Evolutionary conservation across 2,113 vertebrate genomes (phyloP), one percentile per base, ranked within the genome.

Genomic region (Ophthalmolycus amberensis): DNA sequence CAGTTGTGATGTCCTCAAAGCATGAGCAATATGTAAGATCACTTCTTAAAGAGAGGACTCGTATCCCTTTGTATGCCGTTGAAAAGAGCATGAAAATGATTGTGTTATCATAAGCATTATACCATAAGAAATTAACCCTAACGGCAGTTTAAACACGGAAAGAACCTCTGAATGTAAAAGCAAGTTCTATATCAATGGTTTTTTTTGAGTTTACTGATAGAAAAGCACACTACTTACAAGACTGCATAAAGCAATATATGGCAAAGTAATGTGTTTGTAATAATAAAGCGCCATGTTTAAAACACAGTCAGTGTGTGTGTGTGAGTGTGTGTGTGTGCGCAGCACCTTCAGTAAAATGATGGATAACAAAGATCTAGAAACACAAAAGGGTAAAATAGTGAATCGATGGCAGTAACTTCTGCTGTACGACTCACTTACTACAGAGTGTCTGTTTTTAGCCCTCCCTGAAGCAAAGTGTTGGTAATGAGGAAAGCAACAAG

Each of bases 231-330:
- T 79, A 92, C 89, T 90, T 82, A 87, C 80, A 87, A 84, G 65
- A 89, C 82, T 83, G 88, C 90, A 84, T 85, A 82, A 84, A 91
- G 90, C 91, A 93, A 92, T 93, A 91, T 88, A 87, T 89, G 82
- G 85, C 75, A 75, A 82, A 89, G 85, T 89, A 73, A 75, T 80
- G 82, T 89, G 84, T 93, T 89, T 94, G 88, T 90, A 89, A 88
- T 86, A 94, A 93, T 94, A 94, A 94, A 94, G 90, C 86, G 90
- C 86, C 70, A 80, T 59, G 71, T 83, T 85, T 77, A 75, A 91
- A 88, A 79, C 69, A 68, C 32, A 40, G 22, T 76, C 25, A 25
- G 2, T 50, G 18, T 42, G 27, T 32, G 50, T 64, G n/a, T 56
- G 16, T 50, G 32, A 22, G 37, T 71, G 44, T 74, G 60, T 69